Base-by-base conservation (phyloP, 2,113 vertebrate species). In the Macquaria australasica region DNA sequence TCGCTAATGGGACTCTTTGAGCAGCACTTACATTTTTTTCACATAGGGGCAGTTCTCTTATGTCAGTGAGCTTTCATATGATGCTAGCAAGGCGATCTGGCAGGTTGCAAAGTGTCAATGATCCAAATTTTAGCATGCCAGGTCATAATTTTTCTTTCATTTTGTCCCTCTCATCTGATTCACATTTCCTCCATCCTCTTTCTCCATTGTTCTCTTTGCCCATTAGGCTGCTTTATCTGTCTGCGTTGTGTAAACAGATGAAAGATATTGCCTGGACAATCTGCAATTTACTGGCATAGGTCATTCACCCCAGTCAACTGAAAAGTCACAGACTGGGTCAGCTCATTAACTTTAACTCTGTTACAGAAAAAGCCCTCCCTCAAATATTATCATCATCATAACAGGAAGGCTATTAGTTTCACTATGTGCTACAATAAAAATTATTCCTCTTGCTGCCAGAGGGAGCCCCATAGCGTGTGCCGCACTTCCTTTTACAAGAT, bases 401-500 rank as follows among this genome's bases (percentile, higher is more conserved):
- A 77, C 81, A 77, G 70, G 55, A 81, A 88, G 62, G 62, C 84
- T 68, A 73, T 91, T 92, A 91, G 73, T 56, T 88, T 77, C 84
- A 72, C 86, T 41, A 43, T 89, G 77, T 83, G 84, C 75, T 68
- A 79, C 81, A 84, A 76, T 91, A 82, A 90, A 90, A 84, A 76
- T 51, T 18, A 75, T 77, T 87, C 25, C 63, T 87, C 51, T 67
- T 10, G 28, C 51, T 88, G 85, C 88, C 71, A 76, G 70, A 64
- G 63, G 81, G 56, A 76, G 82, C 78, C 59, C 31, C 37, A 12
- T 11, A 79, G 74, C 7, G 8, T 69, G 59, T 51, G 51, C 51
- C 59, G 64, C 48, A 59, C 75, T 83, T 45, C 51, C 45, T 79
- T 87, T 91, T 84, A 87, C 84, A 79, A 23, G 83, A 89, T 58